Conservation (phyloP, 2,113 vertebrate genomes). For the Petromus typicus region DNA sequence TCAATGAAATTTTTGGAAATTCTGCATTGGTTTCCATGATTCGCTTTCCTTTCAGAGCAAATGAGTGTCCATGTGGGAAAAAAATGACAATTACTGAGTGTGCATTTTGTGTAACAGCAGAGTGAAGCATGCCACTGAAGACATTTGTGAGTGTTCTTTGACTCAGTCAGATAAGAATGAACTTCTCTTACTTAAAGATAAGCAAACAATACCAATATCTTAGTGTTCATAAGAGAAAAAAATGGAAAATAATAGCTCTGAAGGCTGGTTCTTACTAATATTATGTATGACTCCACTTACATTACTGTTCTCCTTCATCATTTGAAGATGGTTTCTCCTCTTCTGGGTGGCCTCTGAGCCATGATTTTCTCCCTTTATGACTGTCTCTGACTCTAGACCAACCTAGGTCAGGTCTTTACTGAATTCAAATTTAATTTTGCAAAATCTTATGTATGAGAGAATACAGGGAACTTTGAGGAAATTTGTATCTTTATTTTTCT, state of each 20-base stretch:
- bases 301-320: neutral
- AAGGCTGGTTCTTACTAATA: neutral
- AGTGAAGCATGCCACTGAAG: neutral
- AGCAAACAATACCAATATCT: neutral
- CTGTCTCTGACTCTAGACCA: neutral
- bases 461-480: neutral
- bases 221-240: neutral
- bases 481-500: neutral
- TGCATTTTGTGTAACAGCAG: neutral
- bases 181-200: neutral
- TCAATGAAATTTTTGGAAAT: neutral
- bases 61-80: neutral
- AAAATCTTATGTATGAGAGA: neutral
- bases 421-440: slow-evolving; percentile 23
- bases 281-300: neutral
- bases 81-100: neutral
- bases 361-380: neutral
- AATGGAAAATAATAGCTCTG: neutral
- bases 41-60: slow-evolving; percentile 8
- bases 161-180: neutral
- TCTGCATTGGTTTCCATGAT: neutral
- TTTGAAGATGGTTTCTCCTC: neutral
- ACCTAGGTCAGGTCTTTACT: neutral
- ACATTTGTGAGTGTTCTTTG: neutral
- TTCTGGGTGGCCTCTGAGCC: neutral